Conservation (phyloP, 1,140 invertebrate genomes). For the Drosophila ficusphila region DNA sequence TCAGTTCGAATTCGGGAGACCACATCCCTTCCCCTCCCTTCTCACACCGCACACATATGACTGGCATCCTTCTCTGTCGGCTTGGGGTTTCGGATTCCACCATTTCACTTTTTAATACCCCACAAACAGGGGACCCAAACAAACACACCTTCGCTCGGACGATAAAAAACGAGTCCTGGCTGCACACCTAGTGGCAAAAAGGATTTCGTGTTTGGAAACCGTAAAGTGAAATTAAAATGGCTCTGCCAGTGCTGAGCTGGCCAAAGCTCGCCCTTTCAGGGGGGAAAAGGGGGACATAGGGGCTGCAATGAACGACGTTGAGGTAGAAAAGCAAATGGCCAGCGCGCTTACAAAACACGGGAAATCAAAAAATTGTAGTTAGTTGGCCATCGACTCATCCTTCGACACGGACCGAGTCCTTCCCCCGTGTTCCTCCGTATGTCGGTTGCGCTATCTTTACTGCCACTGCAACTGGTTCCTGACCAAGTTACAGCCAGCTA, state of each 20-base stretch:
- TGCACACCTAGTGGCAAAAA: constrained; percentile 66
- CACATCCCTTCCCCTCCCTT: background rate
- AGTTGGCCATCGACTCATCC: constrained; percentile 70
- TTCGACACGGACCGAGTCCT: constrained; percentile 24
- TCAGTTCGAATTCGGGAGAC: background rate
- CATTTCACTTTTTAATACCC: constrained; percentile 71
- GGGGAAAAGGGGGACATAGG: background rate
- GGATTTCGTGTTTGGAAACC: constrained; percentile 80
- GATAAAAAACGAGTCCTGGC: constrained; percentile 65
- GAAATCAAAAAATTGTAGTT: constrained; percentile 62
- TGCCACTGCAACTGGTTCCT: constrained; percentile 29
- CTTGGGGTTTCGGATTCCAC: constrained; percentile 28
- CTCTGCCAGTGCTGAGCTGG: constrained; percentile 55
- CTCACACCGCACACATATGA: constrained; percentile 41
- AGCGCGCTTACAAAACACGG: constrained; percentile 58
- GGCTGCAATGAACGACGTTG: constrained; percentile 1
- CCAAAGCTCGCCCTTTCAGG: constrained; percentile 33
- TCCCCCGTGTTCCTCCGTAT: constrained; percentile 25
- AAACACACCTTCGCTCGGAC: constrained; percentile 26
- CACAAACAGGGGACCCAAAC: constrained; percentile 47
- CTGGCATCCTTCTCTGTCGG: constrained; percentile 27
- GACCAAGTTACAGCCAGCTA: constrained; percentile 61
- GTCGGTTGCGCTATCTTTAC: constrained; percentile 58
- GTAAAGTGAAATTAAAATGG: constrained; percentile 82
- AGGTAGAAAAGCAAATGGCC: constrained; percentile 60